Base-by-base conservation (phyloP, 2,888 invertebrate genomes). In the Dolomedes plantarius region DNA sequence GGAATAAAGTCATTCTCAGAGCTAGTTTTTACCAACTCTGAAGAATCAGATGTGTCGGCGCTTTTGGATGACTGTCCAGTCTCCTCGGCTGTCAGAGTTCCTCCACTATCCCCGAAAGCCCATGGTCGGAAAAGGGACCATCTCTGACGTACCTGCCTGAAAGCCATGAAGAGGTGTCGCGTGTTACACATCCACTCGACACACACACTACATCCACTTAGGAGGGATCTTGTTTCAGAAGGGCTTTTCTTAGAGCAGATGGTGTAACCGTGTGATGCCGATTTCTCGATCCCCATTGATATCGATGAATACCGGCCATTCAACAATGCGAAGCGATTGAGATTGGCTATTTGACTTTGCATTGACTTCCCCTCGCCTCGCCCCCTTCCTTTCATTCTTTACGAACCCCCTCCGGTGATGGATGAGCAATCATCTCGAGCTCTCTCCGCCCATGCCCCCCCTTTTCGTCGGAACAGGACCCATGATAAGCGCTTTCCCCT, bases 81-180 rank as follows among this genome's bases (percentile, higher is more conserved):
- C 5, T 19, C 56, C 16, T 23, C 56, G 23, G 23, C 3, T 23
- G 56, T 23, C 56, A 56, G 56, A n/a, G 56, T 56, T 23, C 56
- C 56, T 23, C 19, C 56, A 56, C 5, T 56, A 19, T 82, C 82
- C 19, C 75, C 80, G 31, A 79, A 85, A 67, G 73, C 87, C 88
- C 88, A 88, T 27, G 88, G 88, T n/a, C 88, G 82, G 73, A 88
- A 88, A 16, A 88, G 67, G n/a, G 77, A 50, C 27, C 75, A 27
- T 50, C 86, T 36, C 13, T 69, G 74, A 13, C 82, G 76, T n/a
- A 88, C 85, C 80, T 89, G 88, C 79, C 88, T 87, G 85, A 88
- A 88, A 46, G 88, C 88, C 88, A 88, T 88, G 28, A 41, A 50
- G 56, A 23, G 23, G 41, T 41, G 64, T 71, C 77, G 73, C 67